phyloP scores from a whole-genome alignment of 2,888 invertebrate species.

The Norana najaformis region DNA sequence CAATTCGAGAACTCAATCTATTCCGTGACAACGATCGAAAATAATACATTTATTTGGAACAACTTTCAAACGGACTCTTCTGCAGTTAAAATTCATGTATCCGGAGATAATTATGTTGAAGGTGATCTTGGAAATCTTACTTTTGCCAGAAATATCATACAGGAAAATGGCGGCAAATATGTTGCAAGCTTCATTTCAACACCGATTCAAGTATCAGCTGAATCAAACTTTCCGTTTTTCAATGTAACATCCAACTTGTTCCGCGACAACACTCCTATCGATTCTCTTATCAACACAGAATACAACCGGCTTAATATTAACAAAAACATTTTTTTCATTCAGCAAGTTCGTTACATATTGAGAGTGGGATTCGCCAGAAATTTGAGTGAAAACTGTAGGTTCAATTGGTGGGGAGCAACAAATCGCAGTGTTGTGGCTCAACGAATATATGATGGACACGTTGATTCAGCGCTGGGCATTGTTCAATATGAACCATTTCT shows the following conservation, averaged over 20 bases:
- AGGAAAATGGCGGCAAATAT: slow-evolving; percentile 26
- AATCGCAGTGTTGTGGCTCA: not conserved
- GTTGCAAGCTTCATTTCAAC: not conserved
- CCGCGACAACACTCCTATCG: slow-evolving; percentile 22
- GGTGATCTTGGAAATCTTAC: not conserved
- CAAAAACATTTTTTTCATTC: slow-evolving; percentile 32
- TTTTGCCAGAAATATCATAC: slow-evolving; percentile 19
- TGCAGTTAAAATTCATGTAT: too few species aligned
- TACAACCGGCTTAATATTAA: slow-evolving; percentile 2
- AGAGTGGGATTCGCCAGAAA: not conserved
- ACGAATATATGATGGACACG: slow-evolving; percentile 28
- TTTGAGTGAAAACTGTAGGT: slow-evolving; percentile 27
- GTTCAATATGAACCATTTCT: slow-evolving; percentile 33
- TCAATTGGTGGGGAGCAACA: slow-evolving; percentile 34
- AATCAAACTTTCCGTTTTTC: not conserved
- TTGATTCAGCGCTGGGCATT: slow-evolving; percentile 24
- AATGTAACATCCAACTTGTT: slow-evolving; percentile 28
- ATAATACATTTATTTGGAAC: too few species aligned
- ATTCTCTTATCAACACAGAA: slow-evolving; percentile 19
- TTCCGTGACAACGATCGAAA: too few species aligned
- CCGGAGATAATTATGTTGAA: too few species aligned
- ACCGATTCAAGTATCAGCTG: not conserved
- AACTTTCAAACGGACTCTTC: too few species aligned
- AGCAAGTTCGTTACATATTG: not conserved
- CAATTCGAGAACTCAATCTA: too few species aligned